Evolutionary conservation across 2,113 vertebrate species (phyloP), one percentile per base, ranked within the genome.

Genomic region (Delphinapterus leucas): DNA sequence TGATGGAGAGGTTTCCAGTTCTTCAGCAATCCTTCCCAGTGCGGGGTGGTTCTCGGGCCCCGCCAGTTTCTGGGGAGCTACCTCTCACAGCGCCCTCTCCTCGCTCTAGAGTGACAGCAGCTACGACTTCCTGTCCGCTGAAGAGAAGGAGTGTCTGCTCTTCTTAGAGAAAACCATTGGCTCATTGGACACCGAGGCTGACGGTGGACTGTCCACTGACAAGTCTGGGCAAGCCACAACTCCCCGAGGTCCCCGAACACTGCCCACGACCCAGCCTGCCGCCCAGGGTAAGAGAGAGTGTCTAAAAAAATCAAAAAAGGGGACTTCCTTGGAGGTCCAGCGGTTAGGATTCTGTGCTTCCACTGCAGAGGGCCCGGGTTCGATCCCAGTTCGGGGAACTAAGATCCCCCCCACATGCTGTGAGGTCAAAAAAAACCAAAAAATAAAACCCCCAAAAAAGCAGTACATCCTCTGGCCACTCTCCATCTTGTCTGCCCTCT

Each of bases 101-200:
- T 0, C 7, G 13, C 25, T 21, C 44, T 33, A 99, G 99, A 99
- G 99, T 18, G 99, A 99, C 96, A 98, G 98, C 92, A 99, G 98
- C 96, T 98, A 99, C 36, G 99, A 99, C 93, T 98, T 99, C 95
- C 98, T 99, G 65, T 99, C 99, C 0, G 99, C 99, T 36, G 99
- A 99, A 71, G 99, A 99, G 96, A 99, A 99, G 33, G 99, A 99
- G 80, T 99, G 99, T 41, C 97, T 99, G 97, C 99, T 99, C 98
- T 99, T 99, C 98, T 97, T 99, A 94, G 99, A 99, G 97, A 99
- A 99, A 97, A 99, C 99, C 3, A 99, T 99, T 11, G 99, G 99
- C 96, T 99, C 99, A 0, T 91, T 99, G 98, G 99, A 99, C 31
- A 98, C 98, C 0, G 99, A 99, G 82, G 99, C 97, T 10, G 99